Conservation (phyloP, 2,888 invertebrate species). For the Neoascia interrupta region DNA sequence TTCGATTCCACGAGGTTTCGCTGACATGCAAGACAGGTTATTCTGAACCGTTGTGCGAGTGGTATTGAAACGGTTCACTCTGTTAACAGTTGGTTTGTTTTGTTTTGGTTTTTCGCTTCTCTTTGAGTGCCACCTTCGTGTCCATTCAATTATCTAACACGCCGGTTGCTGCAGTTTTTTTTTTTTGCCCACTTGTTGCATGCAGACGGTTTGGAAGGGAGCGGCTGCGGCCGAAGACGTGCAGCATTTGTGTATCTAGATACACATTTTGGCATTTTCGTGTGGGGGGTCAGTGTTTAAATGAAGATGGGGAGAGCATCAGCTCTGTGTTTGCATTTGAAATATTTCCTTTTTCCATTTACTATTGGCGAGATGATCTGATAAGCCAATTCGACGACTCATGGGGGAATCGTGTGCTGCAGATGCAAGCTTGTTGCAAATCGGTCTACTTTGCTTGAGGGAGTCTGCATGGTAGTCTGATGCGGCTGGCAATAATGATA, state of each 20-base stretch:
- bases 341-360: conserved; percentile 22
- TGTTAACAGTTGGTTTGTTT: conserved; percentile 16
- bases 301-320: conserved; percentile 6
- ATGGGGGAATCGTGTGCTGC: conserved; percentile 20
- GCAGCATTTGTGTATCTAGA: conserved; percentile 37
- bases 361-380: conserved; percentile 21
- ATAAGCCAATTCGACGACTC: conserved; percentile 46
- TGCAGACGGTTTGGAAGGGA: conserved; percentile 13
- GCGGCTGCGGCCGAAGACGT: not conserved
- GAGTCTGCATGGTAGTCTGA: no score
- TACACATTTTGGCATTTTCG: conserved; percentile 39
- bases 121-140: conserved; percentile 56
- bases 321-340: conserved; percentile 14
- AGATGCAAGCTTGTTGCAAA: conserved; percentile 37
- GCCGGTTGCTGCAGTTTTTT: conserved; percentile 55
- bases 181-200: conserved; percentile 50
- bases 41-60: not conserved
- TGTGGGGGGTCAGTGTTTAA: conserved; percentile 11
- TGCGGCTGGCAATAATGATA: no score
- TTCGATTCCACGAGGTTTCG: conserved; percentile 34
- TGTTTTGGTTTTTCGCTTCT: conserved; percentile 18
- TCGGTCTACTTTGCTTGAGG: no score
- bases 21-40: conserved; percentile 46
- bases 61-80: conserved; percentile 51
- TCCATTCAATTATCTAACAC: conserved; percentile 60